Evolutionary conservation across 2,113 vertebrate species (phyloP), one percentile per base, ranked within the genome.

Genomic region (Noturus placidus): DNA sequence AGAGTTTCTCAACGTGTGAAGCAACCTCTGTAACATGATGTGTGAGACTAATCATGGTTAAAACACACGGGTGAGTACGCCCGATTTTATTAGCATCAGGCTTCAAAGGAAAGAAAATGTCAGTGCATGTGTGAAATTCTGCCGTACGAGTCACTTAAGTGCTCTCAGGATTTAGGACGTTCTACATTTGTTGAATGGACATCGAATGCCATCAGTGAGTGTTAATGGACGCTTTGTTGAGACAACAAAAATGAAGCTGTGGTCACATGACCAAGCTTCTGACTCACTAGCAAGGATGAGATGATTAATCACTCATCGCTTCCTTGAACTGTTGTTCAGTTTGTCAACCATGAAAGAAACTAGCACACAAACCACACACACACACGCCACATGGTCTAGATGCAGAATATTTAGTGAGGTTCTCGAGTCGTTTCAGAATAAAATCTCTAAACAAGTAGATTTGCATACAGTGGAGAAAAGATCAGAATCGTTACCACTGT

Each of bases 1-100:
- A 83, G 19, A 88, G 82, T 94, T 94, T 35, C 35, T 27, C 94
- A 95, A 94, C 93, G 93, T 92, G 93, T 92, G 92, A 94, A 92
- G 90, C 90, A 86, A 92, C 91, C 92, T 93, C 79, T 87, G 89
- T 77, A 86, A 84, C 86, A 89, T 85, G 80, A 77, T 90, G 67
- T 92, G 91, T 90, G 90, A 91, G 90, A 91, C 90, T 89, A 91
- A 92, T 93, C 91, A 89, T 90, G 92, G 88, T 84, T 74, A 57
- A 83, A 77, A 88, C 87, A 91, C 88, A 90, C 89, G 86, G 83
- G 65, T 82, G 83, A 72, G 85, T 25, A 30, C 83, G 77, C 82
- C 82, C 10, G 78, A 70, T 85, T 50, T 85, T 87, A 87, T 91
- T 92, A 54, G 89, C 87, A 87, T 88, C 89, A 82, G 87, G 85